phyloP scores from a whole-genome alignment of 2,797 vertebrate genomes.

The Carcharodon carcharias region DNA sequence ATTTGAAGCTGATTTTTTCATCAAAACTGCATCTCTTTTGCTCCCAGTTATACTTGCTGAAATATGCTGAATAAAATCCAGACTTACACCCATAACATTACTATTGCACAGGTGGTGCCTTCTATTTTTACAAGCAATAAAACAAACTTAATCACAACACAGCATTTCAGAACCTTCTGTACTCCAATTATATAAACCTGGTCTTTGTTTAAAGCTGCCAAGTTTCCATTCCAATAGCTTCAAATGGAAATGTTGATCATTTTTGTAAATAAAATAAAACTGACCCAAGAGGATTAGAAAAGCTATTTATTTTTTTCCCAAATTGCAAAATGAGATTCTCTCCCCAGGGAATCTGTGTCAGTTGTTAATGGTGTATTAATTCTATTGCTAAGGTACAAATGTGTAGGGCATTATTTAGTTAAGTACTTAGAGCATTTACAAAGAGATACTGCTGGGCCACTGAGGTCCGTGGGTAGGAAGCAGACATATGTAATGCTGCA shows the following conservation, averaged over 20 bases:
- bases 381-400: neutral
- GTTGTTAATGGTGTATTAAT: neutral
- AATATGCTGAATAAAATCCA: neutral
- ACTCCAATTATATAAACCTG: neutral
- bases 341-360: neutral
- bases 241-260: neutral
- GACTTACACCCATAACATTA: too few species aligned
- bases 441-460: too few species aligned
- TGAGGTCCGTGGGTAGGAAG: too few species aligned
- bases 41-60: neutral
- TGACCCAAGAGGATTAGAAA: neutral
- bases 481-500: too few species aligned
- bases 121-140: neutral
- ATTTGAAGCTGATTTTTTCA: neutral
- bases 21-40: neutral
- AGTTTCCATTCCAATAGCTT: constrained; percentile 3
- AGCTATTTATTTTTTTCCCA: neutral
- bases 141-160: neutral
- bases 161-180: neutral
- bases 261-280: neutral
- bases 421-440: too few species aligned
- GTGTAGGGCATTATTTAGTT: too few species aligned
- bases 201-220: neutral
- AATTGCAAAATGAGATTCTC: neutral
- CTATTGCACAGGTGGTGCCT: neutral